Base-by-base conservation (phyloP, 2,888 invertebrate species). In the Anaspis maculata region DNA sequence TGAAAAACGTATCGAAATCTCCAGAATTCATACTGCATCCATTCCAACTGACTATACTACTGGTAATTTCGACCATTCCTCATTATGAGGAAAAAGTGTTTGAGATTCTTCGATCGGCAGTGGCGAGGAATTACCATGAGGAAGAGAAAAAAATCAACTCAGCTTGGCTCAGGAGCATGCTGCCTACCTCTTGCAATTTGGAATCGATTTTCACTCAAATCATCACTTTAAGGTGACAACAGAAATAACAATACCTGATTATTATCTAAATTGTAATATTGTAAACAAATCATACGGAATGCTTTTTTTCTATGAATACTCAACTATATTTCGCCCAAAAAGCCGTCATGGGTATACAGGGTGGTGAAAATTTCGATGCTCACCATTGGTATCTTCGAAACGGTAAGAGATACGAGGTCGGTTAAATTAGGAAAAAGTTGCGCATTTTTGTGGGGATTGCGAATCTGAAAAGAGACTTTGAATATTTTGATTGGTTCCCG, bases 21-120 rank as follows among this genome's bases (percentile, higher is more conserved):
- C 76, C 79, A 0, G 76, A 79, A 52, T 69, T 71, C 30, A 58
- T 77, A 25, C 55, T 80, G 15, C 73, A 77, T 43, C 74, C 79
- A 1, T 80, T 80, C 52, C 68, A 77, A 41, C 58, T 79, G n/a
- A 72, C 76, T 37, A 67, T 75, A 9, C 58, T 79, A 11, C 60
- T 79, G 9, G 62, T 68, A n/a, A 57, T 73, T 10, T 68, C 71
- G 1, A 64, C 64, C 35, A 59, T 72, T 26, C 44, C 59, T 5
- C 53, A 59, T 32, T 69, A 69, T 44, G 69, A 72, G 51, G 68
- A 71, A 30, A 59, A 54, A 35, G 59, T 59, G 16, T 61, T 63
- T 45, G 67, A 69, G 34, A 61, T 69, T 39, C 54, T 66, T 15
- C 50, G 57, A 37, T 49, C 52, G 21, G 48, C 56, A 24, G 49